Base-by-base conservation (phyloP, 2,113 vertebrate species). In the Ceratotherium simum region DNA sequence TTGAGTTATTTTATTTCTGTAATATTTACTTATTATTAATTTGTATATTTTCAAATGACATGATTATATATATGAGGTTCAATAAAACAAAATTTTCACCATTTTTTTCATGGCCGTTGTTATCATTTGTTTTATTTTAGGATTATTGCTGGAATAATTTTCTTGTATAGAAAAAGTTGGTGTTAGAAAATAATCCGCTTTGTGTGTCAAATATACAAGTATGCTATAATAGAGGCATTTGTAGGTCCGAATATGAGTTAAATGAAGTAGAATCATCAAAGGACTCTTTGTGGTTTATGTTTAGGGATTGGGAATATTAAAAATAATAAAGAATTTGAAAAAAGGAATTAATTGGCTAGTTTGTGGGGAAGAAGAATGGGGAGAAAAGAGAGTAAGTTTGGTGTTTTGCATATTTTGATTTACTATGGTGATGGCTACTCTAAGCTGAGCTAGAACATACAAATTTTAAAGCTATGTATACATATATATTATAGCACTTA, bases 141-240 rank as follows among this genome's bases (percentile, higher is more conserved):
- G 12, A 33, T 58, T 70, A 70, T 60, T 60, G 39, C 17, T 31
- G 14, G 69, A 72, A 70, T 33, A 72, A 65, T 46, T 54, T 78
- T 89, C 27, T 31, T 54, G 8, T 25, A 12, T 54, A 58, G 42
- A 89, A 67, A 78, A 78, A 1, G 9, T 33, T 2, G 1, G 2
- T 89, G 18, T 83, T 95, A 84, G 39, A 92, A 89, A 76, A 56
- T 62, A 91, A 88, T 83, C 23, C 6, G 23, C 36, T 82, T 69
- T 13, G 36, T 17, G 11, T 48, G 42, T 51, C 31, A 94, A 54
- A 54, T 54, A 54, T 54, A 54, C 51, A 54, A 54, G 51, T 54
- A 54, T 54, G 13, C 51, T 14, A 54, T 54, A 54, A 54, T 54
- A 42, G 3, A 78, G 3, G n/a, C 4, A 46, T 79, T 51, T 33